Percentiles rank a stretch among this genome's conserved stretches.
Evolutionary conservation across 2,888 invertebrate species (phyloP).

Genomic region (Rhamnusium bicolor): DNA sequence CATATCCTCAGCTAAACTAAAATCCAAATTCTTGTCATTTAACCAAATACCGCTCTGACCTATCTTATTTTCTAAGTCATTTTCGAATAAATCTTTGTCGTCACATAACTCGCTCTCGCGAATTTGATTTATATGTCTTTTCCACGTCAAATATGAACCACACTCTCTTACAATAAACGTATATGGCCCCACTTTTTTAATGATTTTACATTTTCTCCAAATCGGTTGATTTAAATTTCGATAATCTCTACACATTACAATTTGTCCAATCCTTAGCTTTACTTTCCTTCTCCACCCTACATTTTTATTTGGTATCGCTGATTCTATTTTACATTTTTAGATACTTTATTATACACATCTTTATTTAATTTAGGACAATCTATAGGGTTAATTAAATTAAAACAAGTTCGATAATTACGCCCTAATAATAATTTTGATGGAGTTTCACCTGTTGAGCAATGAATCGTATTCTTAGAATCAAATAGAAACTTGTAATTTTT

Average conservation of each 20-base stretch:
- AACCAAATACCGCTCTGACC: not conserved
- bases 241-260: slow-evolving; percentile 1
- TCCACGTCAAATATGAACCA: not conserved
- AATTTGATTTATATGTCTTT: not conserved
- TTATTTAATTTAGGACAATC: not conserved
- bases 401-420: slow-evolving; percentile 21
- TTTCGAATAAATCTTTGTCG: not conserved
- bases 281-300: not conserved
- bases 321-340: not conserved
- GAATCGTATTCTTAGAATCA: slow-evolving; percentile 35
- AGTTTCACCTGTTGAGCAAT: slow-evolving; percentile 29
- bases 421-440: slow-evolving; percentile 34
- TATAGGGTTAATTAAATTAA: slow-evolving; percentile 15
- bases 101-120: not conserved
- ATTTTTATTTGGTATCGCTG: not conserved
- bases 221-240: not conserved
- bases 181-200: not conserved
- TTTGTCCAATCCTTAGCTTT: not conserved
- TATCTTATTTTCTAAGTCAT: not conserved
- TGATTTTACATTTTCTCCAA: not conserved
- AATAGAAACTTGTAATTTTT: slow-evolving; percentile 30
- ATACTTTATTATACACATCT: not conserved
- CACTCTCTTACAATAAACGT: not conserved
- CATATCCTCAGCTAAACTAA: not conserved
- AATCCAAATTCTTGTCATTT: not conserved